A percentile compares a stretch with the other conserved stretches of the same genome.
These are phyloP conservation scores for Tricholauxania praeusta DNA, from an alignment of 2,888 invertebrate genomes.

Conservation along the genomic window DNA sequence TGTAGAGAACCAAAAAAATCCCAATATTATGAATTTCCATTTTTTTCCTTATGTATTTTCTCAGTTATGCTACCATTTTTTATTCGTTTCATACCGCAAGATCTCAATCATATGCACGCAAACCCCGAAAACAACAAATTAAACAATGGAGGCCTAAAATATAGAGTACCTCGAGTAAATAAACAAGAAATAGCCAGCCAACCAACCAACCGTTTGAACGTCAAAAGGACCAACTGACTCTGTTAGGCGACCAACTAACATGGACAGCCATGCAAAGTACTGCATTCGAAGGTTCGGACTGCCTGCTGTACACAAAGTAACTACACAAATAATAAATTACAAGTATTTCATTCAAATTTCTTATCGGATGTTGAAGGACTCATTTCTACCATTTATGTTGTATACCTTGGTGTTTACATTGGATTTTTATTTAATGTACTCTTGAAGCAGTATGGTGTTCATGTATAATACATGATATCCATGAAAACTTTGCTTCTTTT, in stretches of 20 bases:
- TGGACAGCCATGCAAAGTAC: not conserved
- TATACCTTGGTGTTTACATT: not conserved
- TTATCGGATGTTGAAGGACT: slow-evolving; percentile 32
- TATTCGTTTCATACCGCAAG: slow-evolving; percentile 41
- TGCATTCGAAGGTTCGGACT: not conserved
- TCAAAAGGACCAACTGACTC: not conserved
- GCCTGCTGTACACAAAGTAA: not conserved
- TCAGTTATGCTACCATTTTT: slow-evolving; percentile 22
- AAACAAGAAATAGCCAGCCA: not conserved
- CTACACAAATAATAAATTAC: slow-evolving; percentile 6
- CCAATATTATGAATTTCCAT: slow-evolving; percentile 22
- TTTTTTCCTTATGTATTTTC: slow-evolving; percentile 15
- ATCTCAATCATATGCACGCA: slow-evolving; percentile 51
- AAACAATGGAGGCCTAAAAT: slow-evolving; percentile 29
- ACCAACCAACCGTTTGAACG: not conserved
- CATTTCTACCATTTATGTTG: not conserved
- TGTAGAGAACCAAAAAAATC: not conserved
- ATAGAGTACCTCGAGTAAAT: slow-evolving; percentile 1
- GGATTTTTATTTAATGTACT: too few species aligned
- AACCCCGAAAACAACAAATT: slow-evolving; percentile 39
- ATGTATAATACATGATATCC: too few species aligned
- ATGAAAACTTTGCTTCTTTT: too few species aligned
- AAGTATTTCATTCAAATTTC: slow-evolving; percentile 22
- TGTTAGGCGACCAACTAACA: not conserved
- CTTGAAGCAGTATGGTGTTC: too few species aligned